Evolutionary conservation across 2,797 vertebrate genomes (phyloP).

Genomic region (Trachops cirrhosus): DNA sequence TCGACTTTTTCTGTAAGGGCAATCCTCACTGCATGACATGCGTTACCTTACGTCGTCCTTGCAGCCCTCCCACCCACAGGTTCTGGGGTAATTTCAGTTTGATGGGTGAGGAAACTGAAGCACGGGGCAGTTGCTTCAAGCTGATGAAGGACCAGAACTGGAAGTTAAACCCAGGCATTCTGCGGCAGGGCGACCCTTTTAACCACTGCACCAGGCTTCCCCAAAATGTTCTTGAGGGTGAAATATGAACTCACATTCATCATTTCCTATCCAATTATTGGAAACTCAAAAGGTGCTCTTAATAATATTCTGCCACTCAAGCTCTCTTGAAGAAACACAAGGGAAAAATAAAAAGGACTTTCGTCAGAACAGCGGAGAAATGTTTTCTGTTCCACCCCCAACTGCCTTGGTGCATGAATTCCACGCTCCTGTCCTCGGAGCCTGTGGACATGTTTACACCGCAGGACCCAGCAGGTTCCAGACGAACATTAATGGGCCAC

Average conservation of each 20-base stretch:
- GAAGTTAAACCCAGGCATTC: neutral
- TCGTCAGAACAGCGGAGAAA: neutral
- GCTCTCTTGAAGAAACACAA: neutral
- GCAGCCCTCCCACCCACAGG: neutral
- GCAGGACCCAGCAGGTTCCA: neutral
- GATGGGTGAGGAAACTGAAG: neutral
- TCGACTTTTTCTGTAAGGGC: neutral
- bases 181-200: neutral
- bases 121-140: too few relatives aligned
- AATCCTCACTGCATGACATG: neutral
- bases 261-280: neutral
- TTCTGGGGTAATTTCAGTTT: neutral
- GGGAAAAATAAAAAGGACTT: neutral
- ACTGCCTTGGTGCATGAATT: neutral
- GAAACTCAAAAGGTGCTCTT: neutral
- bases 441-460: neutral
- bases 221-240: neutral
- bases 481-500: neutral
- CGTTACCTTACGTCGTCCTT: neutral
- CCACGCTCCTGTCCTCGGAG: neutral
- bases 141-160: neutral
- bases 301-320: neutral
- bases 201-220: rapidly evolving
- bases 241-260: neutral
- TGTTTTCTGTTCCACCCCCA: neutral